Evolutionary conservation across 2,113 vertebrate genomes (phyloP), one percentile per base, ranked within the genome.

Genomic region (Caretta caretta): DNA sequence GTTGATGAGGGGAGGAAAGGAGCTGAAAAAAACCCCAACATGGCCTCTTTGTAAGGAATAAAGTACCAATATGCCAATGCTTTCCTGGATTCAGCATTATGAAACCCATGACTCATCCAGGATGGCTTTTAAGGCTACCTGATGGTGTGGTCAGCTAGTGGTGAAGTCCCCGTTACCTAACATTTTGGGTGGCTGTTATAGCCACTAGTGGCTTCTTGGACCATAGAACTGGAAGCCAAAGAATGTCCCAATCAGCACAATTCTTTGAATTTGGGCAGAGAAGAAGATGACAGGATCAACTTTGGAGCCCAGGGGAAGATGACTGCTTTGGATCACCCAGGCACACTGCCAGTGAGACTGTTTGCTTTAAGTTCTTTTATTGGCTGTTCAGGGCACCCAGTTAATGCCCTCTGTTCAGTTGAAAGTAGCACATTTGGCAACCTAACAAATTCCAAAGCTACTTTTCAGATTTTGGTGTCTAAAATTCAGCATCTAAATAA

Each of bases 301-400:
- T 17, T 27, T n/a, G n/a, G 80, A 78, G 88, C 49, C 5, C 42
- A 38, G 35, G 3, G 29, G 79, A 84, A 94, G 84, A 3, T 46
- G 31, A 56, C 8, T 49, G 65, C 85, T 81, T n/a, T 31, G 17
- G 51, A 14, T 56, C 57, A 12, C 76, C 50, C 42, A 29, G 57
- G 1, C 0, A 1, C 4, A 1, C 13, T 22, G 75, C 62, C 54
- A 24, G 69, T 6, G 46, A 91, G 46, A 4, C 25, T 0, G 0
- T 6, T 86, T 19, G 1, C 57, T 38, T 42, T 54, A 57, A 62
- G 79, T 20, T 62, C 72, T 38, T 81, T 29, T 9, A 91, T 19
- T 0, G 2, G 78, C 35, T 0, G 0, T 54, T 81, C 65, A 51
- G 20, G 93, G 56, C 54, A 9, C 31, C 0, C 0, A 48, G 49